Evolutionary conservation across 2,888 invertebrate species (phyloP), one percentile per base, ranked within the genome.

Genomic region (Epistrophe eligans): DNA sequence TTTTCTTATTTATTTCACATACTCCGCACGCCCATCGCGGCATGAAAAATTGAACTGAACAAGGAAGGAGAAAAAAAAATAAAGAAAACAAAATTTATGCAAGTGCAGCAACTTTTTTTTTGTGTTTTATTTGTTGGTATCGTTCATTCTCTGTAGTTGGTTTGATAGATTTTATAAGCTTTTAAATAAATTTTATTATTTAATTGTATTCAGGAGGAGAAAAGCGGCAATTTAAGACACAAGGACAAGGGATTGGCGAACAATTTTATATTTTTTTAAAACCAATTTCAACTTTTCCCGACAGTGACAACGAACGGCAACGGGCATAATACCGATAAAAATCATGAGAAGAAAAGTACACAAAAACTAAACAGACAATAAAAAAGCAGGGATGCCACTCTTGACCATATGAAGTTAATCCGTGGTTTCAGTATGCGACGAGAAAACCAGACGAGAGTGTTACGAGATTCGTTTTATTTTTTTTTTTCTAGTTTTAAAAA

Each of bases 1-100:
- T 72, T 80, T 60, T 43, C 45, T 43, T 48, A 48, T 48, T 48
- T 48, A 48, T 55, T 15, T 84, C 73, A 80, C 70, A 57, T 80
- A 71, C 77, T 77, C 84, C 80, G 84, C 79, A 84, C 84, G 76
- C 84, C 84, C 77, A 85, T 79, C 67, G 48, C 67, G 45, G 77
- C 73, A 38, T 77, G 71, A 79, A 67, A 66, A 76, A 43, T 57
- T 60, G 45, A 70, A 67, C 24, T 79, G 70, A 79, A 64, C 58
- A 64, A 32, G n/a, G 13, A 40, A 3, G 13, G 9, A 24, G 19
- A 2, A 0, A 15, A 0, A 15, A 24, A 57, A 58, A 70, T 40
- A 74, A 62, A 50, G n/a, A 70, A 58, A 80, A 64, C 24, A 67
- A 72, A 77, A 76, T 80, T 80, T 72, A 67, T 81, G 77, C 77